A percentile compares a stretch with the other conserved stretches of the same genome.
Evolutionary conservation across 1,140 invertebrate species (phyloP).

Genomic region (Drosophila watanabei): DNA sequence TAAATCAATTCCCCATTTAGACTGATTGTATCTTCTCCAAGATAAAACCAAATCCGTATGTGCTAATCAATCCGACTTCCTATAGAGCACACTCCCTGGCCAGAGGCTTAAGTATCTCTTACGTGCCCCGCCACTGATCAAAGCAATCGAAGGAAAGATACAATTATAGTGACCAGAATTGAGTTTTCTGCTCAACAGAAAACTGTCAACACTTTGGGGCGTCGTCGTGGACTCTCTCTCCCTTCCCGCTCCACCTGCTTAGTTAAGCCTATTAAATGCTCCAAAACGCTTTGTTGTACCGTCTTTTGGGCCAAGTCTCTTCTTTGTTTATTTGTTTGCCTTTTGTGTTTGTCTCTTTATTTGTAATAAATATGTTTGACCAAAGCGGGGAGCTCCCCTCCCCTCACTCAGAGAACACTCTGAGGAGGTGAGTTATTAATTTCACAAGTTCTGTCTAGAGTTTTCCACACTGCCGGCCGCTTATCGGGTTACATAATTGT

Average conservation of each 20-base stretch:
- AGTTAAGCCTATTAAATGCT: constrained; percentile 83
- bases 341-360: constrained; percentile 83
- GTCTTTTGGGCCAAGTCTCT: constrained; percentile 48
- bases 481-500: constrained; percentile 83
- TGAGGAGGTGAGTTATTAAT: constrained; percentile 68
- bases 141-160: constrained; percentile 26
- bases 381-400: background rate
- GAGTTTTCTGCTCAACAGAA: constrained; percentile 58
- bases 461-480: constrained; percentile 49
- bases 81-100: constrained; percentile 19
- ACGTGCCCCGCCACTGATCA: constrained; percentile 31
- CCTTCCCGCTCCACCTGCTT: constrained; percentile 24
- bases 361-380: constrained; percentile 80
- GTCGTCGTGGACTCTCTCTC: background rate
- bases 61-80: constrained; percentile 33
- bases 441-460: constrained; percentile 73
- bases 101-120: constrained; percentile 26
- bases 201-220: constrained; percentile 68
- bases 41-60: background rate
- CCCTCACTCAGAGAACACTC: too few species aligned
- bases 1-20: background rate
- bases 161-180: constrained; percentile 40
- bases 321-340: constrained; percentile 75
- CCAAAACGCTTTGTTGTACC: constrained; percentile 78
- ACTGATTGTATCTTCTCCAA: background rate